Conservation (phyloP, 2,113 vertebrate species). For the Maccullochella peelii region DNA sequence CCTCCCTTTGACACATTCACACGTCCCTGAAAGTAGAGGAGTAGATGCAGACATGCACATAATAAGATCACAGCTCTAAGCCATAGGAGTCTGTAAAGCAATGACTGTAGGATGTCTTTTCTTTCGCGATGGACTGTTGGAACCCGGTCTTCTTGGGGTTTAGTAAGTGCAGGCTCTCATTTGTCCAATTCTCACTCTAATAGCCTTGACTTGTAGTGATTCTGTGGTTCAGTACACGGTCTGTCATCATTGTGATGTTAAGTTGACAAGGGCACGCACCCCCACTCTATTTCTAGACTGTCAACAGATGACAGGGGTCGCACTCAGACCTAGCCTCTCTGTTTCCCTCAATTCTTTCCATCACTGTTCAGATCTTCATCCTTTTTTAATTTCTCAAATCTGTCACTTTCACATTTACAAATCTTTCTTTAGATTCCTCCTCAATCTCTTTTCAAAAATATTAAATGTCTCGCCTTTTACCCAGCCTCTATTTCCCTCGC, state of each 20-base stretch:
- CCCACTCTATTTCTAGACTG: constrained; percentile 47
- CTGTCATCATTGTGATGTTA: constrained; percentile 43
- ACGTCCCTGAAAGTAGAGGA: constrained; percentile 34
- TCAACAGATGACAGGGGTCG: constrained; percentile 61
- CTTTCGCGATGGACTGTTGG: constrained; percentile 1
- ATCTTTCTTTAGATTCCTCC: constrained; percentile 19
- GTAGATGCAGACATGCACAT: constrained; percentile 16
- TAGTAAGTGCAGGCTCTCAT: constrained; percentile 57
- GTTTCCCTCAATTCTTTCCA: constrained; percentile 23
- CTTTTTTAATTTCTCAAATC: constrained; percentile 1
- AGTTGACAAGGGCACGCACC: constrained; percentile 49
- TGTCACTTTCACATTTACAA: background rate
- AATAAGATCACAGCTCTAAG: constrained; percentile 18
- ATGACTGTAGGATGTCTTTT: constrained; percentile 24
- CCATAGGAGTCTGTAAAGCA: background rate
- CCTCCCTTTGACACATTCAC: constrained; percentile 55
- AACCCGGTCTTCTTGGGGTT: constrained; percentile 33
- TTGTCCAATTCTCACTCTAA: constrained; percentile 56
- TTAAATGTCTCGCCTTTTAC: constrained; percentile 24
- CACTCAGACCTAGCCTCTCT: constrained; percentile 24
- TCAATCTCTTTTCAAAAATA: constrained; percentile 27
- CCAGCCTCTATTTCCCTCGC: constrained; percentile 4
- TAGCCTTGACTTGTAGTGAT: constrained; percentile 38
- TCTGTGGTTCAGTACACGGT: constrained; percentile 48
- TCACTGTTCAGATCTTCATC: constrained; percentile 2